Percentiles rank a stretch among this genome's conserved stretches.
Evolutionary conservation across 1,140 invertebrate genomes (phyloP).

Genomic region (Protaetia brevitarsis): DNA sequence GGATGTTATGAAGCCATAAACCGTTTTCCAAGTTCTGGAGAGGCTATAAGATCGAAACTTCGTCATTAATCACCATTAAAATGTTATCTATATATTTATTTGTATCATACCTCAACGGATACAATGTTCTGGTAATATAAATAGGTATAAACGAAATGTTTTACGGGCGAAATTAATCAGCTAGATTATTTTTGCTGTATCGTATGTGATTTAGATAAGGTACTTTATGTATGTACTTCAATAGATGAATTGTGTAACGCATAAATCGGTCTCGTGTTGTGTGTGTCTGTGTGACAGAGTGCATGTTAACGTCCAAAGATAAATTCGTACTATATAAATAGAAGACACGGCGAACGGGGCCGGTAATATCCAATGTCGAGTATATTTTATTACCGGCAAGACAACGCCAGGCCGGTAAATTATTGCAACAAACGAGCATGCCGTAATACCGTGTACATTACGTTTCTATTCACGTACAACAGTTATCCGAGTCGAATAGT

Average conservation of each 20-base stretch:
- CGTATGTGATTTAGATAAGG: conserved; percentile 8
- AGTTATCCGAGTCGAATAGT: neutral
- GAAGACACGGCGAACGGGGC: neutral
- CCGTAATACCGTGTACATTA: conserved; percentile 6
- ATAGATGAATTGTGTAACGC: neutral
- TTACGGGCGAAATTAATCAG: neutral
- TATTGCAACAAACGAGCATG: conserved; percentile 11
- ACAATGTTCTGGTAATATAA: no score
- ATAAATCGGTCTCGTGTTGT: no score
- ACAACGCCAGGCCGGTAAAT: conserved; percentile 5
- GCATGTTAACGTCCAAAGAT: neutral
- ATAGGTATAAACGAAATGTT: neutral
- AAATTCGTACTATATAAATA: conserved; percentile 5
- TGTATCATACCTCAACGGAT: no score
- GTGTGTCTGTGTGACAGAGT: neutral
- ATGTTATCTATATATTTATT: no score
- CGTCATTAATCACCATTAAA: no score
- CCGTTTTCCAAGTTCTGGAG: no score
- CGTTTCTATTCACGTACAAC: conserved; percentile 10
- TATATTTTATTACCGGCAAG: conserved; percentile 12
- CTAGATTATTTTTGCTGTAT: neutral
- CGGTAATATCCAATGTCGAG: conserved; percentile 14
- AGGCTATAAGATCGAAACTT: no score
- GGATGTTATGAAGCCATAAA: no score
- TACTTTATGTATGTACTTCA: neutral